A percentile compares a stretch with the other conserved stretches of the same genome.
These are phyloP conservation scores for Cyprinodon brontotheroides DNA, from an alignment of 2,113 vertebrate genomes.

Conservation along the genomic window DNA sequence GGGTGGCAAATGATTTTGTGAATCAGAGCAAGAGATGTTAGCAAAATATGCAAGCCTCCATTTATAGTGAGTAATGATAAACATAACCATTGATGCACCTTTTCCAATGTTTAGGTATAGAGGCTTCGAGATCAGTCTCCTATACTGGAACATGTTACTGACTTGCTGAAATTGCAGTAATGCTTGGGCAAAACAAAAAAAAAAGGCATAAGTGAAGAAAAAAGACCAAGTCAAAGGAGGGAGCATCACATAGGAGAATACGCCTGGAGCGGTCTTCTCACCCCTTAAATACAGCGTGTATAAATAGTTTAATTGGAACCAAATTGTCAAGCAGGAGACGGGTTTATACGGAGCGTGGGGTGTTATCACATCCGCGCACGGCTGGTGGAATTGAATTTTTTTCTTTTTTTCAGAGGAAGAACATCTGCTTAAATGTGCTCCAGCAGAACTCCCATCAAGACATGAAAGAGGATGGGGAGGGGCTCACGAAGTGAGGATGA, in stretches of 20 bases:
- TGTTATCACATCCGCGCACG: conserved; percentile 66
- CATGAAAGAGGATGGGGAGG: conserved; percentile 28
- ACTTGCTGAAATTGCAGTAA: conserved; percentile 7
- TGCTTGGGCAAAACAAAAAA: conserved; percentile 50
- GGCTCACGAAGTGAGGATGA: conserved; percentile 27
- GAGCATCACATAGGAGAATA: conserved; percentile 45
- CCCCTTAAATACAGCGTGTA: conserved; percentile 55
- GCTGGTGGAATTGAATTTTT: conserved; percentile 58
- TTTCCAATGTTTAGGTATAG: conserved; percentile 11
- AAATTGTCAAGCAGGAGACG: conserved; percentile 66
- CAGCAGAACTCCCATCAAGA: conserved; percentile 61
- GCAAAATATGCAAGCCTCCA: conserved; percentile 15
- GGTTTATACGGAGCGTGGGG: conserved; percentile 60
- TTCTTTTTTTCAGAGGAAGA: conserved; percentile 49
- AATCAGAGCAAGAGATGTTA: conserved; percentile 38
- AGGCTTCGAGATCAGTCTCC: conserved; percentile 3
- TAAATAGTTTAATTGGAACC: conserved; percentile 74
- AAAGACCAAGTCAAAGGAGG: conserved; percentile 32
- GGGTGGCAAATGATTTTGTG: conserved; percentile 23
- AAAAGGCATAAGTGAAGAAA: conserved; percentile 38
- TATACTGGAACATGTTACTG: background rate
- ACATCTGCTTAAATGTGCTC: conserved; percentile 66
- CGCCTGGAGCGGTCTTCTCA: conserved; percentile 55
- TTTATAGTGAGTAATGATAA: conserved; percentile 13
- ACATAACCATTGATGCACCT: background rate